Conservation (phyloP, 2,888 invertebrate genomes). For the Ectemnius continuus region DNA sequence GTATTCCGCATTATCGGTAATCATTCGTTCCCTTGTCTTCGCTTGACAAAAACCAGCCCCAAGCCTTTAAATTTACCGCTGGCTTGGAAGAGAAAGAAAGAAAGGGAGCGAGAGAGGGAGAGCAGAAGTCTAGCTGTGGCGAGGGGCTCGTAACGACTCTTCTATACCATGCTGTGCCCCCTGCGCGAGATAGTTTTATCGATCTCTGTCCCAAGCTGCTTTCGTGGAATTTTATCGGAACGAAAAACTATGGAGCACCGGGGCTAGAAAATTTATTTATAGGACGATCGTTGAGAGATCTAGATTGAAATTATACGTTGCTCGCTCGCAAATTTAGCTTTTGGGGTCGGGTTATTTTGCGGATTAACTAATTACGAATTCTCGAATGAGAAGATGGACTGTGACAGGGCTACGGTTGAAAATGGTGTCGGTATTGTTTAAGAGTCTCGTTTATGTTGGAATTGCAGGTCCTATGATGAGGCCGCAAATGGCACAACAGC, state of each 20-base stretch:
- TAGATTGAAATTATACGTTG: not conserved
- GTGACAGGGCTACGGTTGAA: not conserved
- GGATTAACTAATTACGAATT: not conserved
- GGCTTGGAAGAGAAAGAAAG: constrained; percentile 21
- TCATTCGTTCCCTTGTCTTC: constrained; percentile 17
- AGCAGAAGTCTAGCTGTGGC: not conserved
- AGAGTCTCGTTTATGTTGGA: constrained; percentile 6
- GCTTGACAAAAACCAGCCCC: constrained; percentile 31
- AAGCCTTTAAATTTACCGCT: constrained; percentile 39
- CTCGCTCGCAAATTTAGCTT: not conserved
- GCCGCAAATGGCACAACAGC: constrained; percentile 81
- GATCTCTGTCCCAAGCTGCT: constrained; percentile 48
- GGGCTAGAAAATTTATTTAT: not conserved
- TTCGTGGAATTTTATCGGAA: constrained; percentile 51
- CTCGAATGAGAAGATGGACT: not conserved
- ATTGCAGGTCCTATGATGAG: constrained; percentile 84
- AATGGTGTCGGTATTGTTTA: not conserved
- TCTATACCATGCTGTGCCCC: constrained; percentile 36
- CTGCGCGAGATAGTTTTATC: constrained; percentile 47
- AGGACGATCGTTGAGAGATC: no score
- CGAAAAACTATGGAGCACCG: constrained; percentile 43
- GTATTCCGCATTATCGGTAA: constrained; percentile 28
- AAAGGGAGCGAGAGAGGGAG: not conserved
- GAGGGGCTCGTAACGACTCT: constrained; percentile 53
- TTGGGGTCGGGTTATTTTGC: not conserved